These are phyloP conservation scores for Isaurus tuberculatus DNA, from an alignment of 92 coral and sea anemone species.

Conservation along the genomic window DNA sequence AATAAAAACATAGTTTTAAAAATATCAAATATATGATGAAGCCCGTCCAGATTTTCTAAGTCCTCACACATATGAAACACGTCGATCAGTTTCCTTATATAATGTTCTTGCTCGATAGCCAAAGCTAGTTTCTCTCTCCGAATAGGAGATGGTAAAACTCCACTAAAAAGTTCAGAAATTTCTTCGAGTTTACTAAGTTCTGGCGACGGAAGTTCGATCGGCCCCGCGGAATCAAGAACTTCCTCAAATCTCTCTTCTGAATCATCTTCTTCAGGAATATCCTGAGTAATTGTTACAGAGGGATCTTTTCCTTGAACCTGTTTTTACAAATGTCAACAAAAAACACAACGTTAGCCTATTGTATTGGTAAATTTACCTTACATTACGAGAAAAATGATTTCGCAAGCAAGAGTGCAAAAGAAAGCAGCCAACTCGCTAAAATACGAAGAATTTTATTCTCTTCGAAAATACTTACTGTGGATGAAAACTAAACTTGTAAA, in stretches of 20 bases:
- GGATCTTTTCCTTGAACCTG: slow-evolving; percentile 99
- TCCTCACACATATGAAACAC: slow-evolving; percentile 99
- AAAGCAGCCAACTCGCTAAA: too few species aligned
- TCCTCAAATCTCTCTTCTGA: slow-evolving; percentile 98
- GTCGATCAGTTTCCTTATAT: slow-evolving; percentile 90
- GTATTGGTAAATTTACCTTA: slow-evolving; percentile 14
- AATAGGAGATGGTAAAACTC: slow-evolving; percentile 93
- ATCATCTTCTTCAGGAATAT: slow-evolving; percentile 94
- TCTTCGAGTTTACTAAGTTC: slow-evolving; percentile 96
- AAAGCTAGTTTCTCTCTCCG: slow-evolving; percentile 92
- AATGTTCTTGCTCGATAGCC: slow-evolving; percentile 96
- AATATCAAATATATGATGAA: slow-evolving; percentile 91
- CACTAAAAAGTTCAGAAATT: slow-evolving; percentile 88
- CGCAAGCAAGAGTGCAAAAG: slow-evolving; percentile 56
- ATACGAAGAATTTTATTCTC: slow-evolving; percentile 1
- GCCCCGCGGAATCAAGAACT: slow-evolving; percentile 94
- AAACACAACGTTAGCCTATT: slow-evolving; percentile 36
- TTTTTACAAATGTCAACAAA: slow-evolving; percentile 55
- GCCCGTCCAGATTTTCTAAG: slow-evolving; percentile 95
- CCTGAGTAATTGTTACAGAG: slow-evolving; percentile 95
- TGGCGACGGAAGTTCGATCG: slow-evolving; percentile 95
- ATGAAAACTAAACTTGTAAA: slow-evolving; percentile 9
- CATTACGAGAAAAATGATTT: slow-evolving; percentile 45
- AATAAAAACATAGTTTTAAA: slow-evolving; percentile 93
- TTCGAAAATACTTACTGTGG: neutral